phyloP scores from a whole-genome alignment of 2,888 invertebrate species.

The Platycheirus albimanus region DNA sequence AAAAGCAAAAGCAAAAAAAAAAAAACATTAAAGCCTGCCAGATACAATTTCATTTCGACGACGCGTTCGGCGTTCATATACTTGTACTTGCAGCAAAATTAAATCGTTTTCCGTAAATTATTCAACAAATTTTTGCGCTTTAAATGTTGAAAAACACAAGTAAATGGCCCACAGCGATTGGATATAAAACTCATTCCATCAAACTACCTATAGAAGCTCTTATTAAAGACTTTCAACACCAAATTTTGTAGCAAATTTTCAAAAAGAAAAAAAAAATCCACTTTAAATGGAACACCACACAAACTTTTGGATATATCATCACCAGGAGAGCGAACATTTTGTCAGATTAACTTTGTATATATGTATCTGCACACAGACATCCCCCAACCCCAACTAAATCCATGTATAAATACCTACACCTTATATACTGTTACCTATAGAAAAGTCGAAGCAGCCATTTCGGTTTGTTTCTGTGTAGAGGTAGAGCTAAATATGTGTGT shows the following conservation, averaged over 20 bases:
- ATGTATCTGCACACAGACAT: conserved; percentile 5
- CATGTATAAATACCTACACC: conserved; percentile 26
- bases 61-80: no score
- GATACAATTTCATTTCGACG: neutral
- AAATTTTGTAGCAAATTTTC: conserved; percentile 51
- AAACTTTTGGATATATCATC: conserved; percentile 58
- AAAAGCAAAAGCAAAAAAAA: conserved; percentile 1
- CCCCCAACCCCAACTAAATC: neutral
- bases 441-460: conserved; percentile 49
- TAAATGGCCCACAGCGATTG: conserved; percentile 62
- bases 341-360: conserved; percentile 70
- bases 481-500: no score
- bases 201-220: conserved; percentile 16
- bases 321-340: conserved; percentile 63
- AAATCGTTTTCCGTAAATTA: conserved; percentile 63
- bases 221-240: conserved; percentile 55
- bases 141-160: conserved; percentile 55
- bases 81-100: conserved; percentile 38
- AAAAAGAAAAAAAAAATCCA: conserved; percentile 18
- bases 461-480: conserved; percentile 17
- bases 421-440: conserved; percentile 44
- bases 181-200: neutral
- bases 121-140: conserved; percentile 62
- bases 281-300: conserved; percentile 68
- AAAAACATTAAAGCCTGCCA: conserved; percentile 7